Percentiles rank a stretch among this genome's conserved stretches.
Evolutionary conservation across 2,113 vertebrate genomes (phyloP).

Genomic region (Syngnathus floridae): DNA sequence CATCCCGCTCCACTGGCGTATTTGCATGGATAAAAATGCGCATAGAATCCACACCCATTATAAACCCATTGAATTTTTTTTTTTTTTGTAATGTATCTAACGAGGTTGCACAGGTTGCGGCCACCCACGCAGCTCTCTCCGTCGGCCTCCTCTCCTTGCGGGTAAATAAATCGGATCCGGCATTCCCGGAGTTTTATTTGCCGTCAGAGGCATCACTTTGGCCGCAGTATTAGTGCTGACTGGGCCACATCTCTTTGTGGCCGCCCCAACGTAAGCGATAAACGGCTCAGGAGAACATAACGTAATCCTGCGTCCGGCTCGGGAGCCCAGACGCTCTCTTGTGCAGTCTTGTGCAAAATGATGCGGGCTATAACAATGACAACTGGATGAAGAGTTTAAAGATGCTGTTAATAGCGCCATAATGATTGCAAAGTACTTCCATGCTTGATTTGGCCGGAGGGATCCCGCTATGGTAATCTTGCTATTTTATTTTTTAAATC

Average conservation of each 20-base stretch:
- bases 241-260: conserved; percentile 47
- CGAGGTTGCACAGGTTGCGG: too few relatives aligned
- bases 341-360: neutral
- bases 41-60: too few relatives aligned
- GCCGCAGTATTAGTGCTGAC: conserved; percentile 53
- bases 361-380: neutral
- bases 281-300: conserved; percentile 25
- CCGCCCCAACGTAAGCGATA: conserved; percentile 36
- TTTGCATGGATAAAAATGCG: too few relatives aligned
- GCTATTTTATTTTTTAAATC: conserved; percentile 12
- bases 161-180: conserved; percentile 63
- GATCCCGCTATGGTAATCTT: neutral
- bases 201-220: conserved; percentile 35
- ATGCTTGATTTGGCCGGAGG: neutral
- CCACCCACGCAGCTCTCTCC: conserved; percentile 5
- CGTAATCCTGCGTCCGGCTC: neutral
- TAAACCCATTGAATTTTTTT: too few relatives aligned
- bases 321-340: neutral
- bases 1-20: too few relatives aligned
- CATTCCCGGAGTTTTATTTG: conserved; percentile 56
- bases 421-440: neutral
- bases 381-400: neutral
- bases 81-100: too few relatives aligned
- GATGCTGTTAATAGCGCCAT: neutral
- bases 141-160: conserved; percentile 20